phyloP scores from a whole-genome alignment of 2,888 invertebrate species.

The Mamestra brassicae region DNA sequence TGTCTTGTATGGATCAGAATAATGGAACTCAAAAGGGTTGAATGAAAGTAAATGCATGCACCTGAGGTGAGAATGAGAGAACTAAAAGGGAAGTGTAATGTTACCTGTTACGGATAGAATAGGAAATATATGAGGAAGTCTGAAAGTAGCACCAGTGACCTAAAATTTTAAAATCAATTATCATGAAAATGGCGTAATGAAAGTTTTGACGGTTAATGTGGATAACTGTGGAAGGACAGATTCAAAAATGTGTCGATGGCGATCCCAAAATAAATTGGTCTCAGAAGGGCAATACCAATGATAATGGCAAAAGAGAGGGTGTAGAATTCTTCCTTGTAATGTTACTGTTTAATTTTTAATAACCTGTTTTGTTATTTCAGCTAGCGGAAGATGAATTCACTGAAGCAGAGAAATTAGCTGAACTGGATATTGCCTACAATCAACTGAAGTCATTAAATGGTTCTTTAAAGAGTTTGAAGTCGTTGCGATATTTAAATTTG shows the following conservation, averaged over 20 bases:
- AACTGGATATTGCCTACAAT: constrained; percentile 94
- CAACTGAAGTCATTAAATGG: constrained; percentile 93
- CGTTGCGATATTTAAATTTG: constrained; percentile 93
- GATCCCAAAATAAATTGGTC: background rate
- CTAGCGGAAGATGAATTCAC: constrained; percentile 94
- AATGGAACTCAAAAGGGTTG: background rate
- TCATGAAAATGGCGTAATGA: background rate
- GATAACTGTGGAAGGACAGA: background rate
- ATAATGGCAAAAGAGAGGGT: background rate
- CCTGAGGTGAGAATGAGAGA: background rate
- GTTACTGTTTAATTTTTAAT: background rate
- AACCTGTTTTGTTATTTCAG: constrained; percentile 80
- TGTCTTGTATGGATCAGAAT: background rate
- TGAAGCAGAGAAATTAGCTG: constrained; percentile 93
- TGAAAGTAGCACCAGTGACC: background rate
- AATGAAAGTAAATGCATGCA: background rate
- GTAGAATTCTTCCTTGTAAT: background rate
- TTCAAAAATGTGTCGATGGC: background rate
- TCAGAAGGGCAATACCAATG: background rate
- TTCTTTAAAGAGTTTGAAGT: constrained; percentile 93
- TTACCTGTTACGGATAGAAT: background rate
- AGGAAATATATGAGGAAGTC: background rate
- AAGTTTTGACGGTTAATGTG: background rate
- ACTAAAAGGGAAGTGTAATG: background rate
- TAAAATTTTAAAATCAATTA: background rate